phyloP scores from a whole-genome alignment of 92 coral and sea anemone species.

The Phymanthus crucifer region DNA sequence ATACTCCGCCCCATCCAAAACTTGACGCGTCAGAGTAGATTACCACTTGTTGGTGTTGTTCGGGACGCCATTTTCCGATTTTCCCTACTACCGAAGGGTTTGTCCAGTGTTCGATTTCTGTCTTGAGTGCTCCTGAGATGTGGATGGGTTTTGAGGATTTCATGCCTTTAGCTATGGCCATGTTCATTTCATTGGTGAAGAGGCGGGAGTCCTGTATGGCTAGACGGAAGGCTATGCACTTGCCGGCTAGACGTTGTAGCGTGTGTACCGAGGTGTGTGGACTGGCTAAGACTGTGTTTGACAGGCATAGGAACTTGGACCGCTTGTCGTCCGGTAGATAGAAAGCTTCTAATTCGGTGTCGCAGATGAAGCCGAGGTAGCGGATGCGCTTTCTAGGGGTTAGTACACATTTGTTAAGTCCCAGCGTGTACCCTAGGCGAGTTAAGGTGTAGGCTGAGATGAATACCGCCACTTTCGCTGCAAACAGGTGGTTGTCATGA shows the following conservation, averaged over 20 bases:
- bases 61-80: conserved; percentile 11
- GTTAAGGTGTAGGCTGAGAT: conserved; percentile 17
- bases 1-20: conserved; percentile 27
- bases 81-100: background rate
- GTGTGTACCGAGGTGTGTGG: conserved; percentile 3
- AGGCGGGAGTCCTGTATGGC: conserved; percentile 20
- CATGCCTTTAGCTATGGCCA: conserved; percentile 18
- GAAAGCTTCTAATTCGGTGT: conserved; percentile 4
- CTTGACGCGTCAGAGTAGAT: conserved; percentile 37
- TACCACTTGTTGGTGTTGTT: conserved; percentile 25
- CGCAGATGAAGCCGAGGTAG: conserved; percentile 28
- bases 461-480: conserved; percentile 9
- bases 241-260: conserved; percentile 21
- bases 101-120: conserved; percentile 20
- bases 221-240: conserved; percentile 13
- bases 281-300: background rate
- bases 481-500: background rate
- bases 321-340: conserved; percentile 16
- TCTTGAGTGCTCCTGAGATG: background rate
- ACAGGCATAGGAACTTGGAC: background rate
- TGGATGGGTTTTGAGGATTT: conserved; percentile 8
- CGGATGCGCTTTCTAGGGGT: background rate
- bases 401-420: conserved; percentile 5
- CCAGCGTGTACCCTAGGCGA: background rate
- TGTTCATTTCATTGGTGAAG: conserved; percentile 30